Conservation (phyloP, 1,140 invertebrate species). For the Leucophenga varia region DNA sequence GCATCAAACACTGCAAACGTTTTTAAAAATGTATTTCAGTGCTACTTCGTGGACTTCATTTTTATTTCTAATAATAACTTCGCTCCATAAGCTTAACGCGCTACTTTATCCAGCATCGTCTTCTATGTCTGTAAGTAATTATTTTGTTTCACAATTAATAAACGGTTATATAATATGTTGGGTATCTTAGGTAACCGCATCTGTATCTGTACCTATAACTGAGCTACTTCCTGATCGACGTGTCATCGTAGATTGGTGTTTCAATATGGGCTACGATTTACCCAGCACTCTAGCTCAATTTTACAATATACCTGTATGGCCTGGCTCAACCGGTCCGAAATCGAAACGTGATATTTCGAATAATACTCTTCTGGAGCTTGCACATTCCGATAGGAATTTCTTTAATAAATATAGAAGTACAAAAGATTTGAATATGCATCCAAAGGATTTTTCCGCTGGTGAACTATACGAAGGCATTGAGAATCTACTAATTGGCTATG, state of each 20-base stretch:
- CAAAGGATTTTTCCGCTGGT: slow-evolving; percentile 44
- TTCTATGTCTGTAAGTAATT: too few species aligned
- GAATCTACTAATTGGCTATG: slow-evolving; percentile 27
- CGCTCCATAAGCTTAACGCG: too few species aligned
- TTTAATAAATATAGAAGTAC: slow-evolving; percentile 36
- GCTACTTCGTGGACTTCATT: too few species aligned
- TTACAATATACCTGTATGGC: slow-evolving; percentile 51
- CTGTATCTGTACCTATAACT: slow-evolving; percentile 37
- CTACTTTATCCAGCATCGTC: too few species aligned
- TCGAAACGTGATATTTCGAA: slow-evolving; percentile 22
- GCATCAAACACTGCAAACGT: too few species aligned
- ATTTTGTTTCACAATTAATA: too few species aligned
- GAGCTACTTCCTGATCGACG: slow-evolving; percentile 43
- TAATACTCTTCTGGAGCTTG: too few species aligned
- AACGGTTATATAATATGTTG: too few species aligned
- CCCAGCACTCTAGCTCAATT: slow-evolving; percentile 32
- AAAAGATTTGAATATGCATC: slow-evolving; percentile 22
- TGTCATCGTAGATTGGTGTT: slow-evolving; percentile 45
- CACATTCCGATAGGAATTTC: slow-evolving; percentile 17
- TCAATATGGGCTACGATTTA: slow-evolving; percentile 38
- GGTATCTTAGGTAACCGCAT: slow-evolving; percentile 3
- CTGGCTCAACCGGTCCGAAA: slow-evolving; percentile 37
- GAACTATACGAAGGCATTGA: slow-evolving; percentile 42
- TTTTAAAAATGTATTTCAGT: too few species aligned
- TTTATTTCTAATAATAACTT: too few species aligned